Evolutionary conservation across 2,113 vertebrate species (phyloP).

Genomic region (Brevimyrus niger): DNA sequence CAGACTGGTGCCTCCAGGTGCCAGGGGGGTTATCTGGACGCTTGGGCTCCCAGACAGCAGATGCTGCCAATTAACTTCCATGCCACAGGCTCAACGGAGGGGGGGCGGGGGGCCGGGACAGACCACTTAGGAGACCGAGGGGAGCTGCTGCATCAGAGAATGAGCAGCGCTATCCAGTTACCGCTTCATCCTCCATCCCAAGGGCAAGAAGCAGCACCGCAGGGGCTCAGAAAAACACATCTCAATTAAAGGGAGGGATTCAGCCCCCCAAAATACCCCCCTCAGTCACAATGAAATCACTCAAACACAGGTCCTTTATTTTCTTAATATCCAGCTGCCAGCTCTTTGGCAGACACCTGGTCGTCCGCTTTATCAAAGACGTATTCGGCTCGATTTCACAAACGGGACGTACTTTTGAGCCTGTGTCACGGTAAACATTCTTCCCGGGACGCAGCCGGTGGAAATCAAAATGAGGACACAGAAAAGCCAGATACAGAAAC

Average conservation of each 20-base stretch:
- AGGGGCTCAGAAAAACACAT: conserved; percentile 35
- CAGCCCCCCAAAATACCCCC: conserved; percentile 27
- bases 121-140: conserved; percentile 32
- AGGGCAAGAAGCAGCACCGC: conserved; percentile 33
- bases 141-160: conserved; percentile 21
- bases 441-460: neutral
- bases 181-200: conserved; percentile 18
- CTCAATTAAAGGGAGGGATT: conserved; percentile 33
- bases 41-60: conserved; percentile 74
- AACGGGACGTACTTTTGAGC: neutral
- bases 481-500: neutral
- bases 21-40: conserved; percentile 53
- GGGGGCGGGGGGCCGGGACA: conserved; percentile 10
- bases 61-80: conserved; percentile 88
- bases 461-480: neutral
- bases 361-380: neutral
- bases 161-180: neutral
- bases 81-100: conserved; percentile 41
- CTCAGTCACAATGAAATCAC: neutral
- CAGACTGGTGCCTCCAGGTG: conserved; percentile 65
- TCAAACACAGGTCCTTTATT: neutral
- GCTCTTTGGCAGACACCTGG: neutral
- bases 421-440: neutral
- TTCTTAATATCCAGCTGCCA: neutral
- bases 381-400: neutral